Evolutionary conservation across 2,888 invertebrate genomes (phyloP).

Genomic region (Podotricha telesiphe): DNA sequence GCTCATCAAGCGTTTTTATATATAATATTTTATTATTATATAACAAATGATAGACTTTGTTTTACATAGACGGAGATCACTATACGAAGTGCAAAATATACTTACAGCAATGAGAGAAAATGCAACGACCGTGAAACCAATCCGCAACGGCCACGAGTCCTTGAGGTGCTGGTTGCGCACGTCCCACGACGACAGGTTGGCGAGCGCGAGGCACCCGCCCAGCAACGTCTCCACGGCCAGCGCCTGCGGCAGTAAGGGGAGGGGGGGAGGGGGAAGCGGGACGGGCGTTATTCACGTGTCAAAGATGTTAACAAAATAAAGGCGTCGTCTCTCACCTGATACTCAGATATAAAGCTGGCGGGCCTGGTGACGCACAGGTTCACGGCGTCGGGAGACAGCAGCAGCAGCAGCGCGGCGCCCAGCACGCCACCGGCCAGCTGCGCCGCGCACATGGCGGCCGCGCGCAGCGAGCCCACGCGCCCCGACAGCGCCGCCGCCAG

Average conservation of each 20-base stretch:
- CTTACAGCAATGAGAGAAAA: slow-evolving; percentile 5
- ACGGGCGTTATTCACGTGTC: no score
- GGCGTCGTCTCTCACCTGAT: slow-evolving; percentile 62
- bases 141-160: slow-evolving; percentile 86
- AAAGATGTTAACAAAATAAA: background rate
- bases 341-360: slow-evolving; percentile 36
- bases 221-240: slow-evolving; percentile 85
- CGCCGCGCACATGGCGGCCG: slow-evolving; percentile 74
- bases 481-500: slow-evolving; percentile 83
- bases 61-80: no score
- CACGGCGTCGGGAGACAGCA: slow-evolving; percentile 57
- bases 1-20: no score
- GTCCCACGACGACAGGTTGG: slow-evolving; percentile 89
- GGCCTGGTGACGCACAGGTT: slow-evolving; percentile 49
- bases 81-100: background rate
- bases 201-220: slow-evolving; percentile 85
- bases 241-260: no score
- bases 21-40: no score
- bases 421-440: slow-evolving; percentile 63
- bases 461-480: slow-evolving; percentile 84
- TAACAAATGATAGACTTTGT: no score
- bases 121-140: slow-evolving; percentile 86
- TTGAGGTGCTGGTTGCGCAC: slow-evolving; percentile 83
- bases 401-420: slow-evolving; percentile 71
- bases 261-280: no score